Conservation (phyloP, 2,113 vertebrate species). For the Tylochromis polylepis region DNA sequence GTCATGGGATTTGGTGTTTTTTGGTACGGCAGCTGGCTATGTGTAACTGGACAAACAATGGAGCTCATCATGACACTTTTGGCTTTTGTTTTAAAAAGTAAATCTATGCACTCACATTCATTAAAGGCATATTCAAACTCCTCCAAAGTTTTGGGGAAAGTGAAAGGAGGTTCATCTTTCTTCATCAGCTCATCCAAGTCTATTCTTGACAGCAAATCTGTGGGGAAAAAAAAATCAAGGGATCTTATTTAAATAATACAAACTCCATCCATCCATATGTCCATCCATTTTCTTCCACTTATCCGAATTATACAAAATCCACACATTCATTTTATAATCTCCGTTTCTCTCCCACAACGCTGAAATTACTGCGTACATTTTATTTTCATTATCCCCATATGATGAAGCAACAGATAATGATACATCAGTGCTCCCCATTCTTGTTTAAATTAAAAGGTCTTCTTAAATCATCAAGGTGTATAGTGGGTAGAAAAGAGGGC, state of each 20-base stretch:
- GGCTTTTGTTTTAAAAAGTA: neutral
- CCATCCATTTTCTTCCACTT: neutral
- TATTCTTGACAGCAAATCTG: constrained; percentile 95
- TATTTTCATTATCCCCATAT: neutral
- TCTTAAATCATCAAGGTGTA: neutral
- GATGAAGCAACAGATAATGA: neutral
- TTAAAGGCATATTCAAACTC: constrained; percentile 96
- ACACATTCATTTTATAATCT: neutral
- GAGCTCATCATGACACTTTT: neutral
- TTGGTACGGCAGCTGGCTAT: neutral
- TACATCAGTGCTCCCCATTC: neutral
- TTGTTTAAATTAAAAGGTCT: neutral
- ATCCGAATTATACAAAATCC: neutral
- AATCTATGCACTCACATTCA: constrained; percentile 82
- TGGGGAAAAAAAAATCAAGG: neutral
- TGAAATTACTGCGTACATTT: neutral
- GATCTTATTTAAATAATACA: neutral
- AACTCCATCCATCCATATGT: neutral
- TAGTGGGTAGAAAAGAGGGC: neutral
- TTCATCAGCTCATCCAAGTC: constrained; percentile 98
- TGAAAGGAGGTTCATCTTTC: constrained; percentile 95
- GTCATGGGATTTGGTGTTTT: neutral
- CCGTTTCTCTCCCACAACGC: neutral
- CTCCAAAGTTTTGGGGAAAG: constrained; percentile 93
- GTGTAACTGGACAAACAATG: neutral